Evolutionary conservation across 1,140 invertebrate genomes (phyloP), one percentile per base, ranked within the genome.

Genomic region (Drosophila orosa): DNA sequence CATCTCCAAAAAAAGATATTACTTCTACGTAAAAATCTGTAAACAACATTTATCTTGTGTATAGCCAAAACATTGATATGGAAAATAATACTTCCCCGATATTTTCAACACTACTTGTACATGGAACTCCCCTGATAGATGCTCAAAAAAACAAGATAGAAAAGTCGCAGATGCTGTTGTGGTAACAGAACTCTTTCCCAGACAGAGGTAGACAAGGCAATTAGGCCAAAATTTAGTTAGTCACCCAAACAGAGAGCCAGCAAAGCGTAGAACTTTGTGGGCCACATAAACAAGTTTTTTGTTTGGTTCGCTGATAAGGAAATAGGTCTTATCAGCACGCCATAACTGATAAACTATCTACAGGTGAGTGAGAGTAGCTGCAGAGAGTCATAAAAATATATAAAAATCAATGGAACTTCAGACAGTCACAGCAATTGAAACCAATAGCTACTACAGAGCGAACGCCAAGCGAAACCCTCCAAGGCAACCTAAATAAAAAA

Each of bases 351-450:
- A 86, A 55, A 10, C 54, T 50, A 48, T 56, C 68, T 44, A 19
- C 19, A 45, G 63, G 57, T 63, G 48, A n/a, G 31, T 27, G 57
- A 67, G 60, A 67, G 60, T 67, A 65, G 58, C 56, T 59, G 24
- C 40, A 40, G 42, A 58, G 78, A 50, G 44, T 29, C 45, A 48
- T 68, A 80, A 80, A 84, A 63, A 79, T 74, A 81, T 77, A 85
- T 83, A 86, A 76, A 85, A 79, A 79, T 80, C 83, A 79, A 89
- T 83, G 75, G 65, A 77, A 63, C 63, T 57, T 33, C 44, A 57
- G 74, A 80, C 84, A 86, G 79, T 75, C 52, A 86, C 40, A 25
- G 66, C 84, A 87, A 87, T 86, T 89, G 67, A 79, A 62, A 89
- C 56, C 83, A 10, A 79, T 60, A 82, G 56, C 75, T 82, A 68